Conservation (phyloP, 2,888 invertebrate genomes). For the Anticlea derivata region DNA sequence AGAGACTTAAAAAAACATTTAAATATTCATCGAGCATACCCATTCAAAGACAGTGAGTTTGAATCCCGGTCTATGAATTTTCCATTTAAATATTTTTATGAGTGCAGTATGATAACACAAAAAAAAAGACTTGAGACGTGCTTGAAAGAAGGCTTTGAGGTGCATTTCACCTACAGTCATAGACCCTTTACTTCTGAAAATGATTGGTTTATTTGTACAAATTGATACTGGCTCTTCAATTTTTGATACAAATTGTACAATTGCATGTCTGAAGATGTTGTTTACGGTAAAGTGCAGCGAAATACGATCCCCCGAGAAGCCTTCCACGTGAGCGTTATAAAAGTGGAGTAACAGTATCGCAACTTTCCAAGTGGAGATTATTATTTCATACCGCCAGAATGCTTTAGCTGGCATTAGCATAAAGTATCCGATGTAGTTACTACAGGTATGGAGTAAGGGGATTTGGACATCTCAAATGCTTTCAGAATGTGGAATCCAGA, state of each 20-base stretch:
- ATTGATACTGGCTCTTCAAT: background rate
- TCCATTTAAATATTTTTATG: no score
- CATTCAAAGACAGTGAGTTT: no score
- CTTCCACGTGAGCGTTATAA: slow-evolving; percentile 19
- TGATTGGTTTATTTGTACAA: background rate
- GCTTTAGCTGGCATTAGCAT: slow-evolving; percentile 61
- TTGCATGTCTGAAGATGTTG: background rate
- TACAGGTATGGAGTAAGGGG: slow-evolving; percentile 25
- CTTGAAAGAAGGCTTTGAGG: no score
- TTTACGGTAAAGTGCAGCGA: slow-evolving; percentile 7
- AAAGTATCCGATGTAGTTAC: slow-evolving; percentile 50
- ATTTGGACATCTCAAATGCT: no score
- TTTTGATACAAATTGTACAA: background rate
- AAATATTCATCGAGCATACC: no score
- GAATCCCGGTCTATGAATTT: no score
- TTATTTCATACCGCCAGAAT: slow-evolving; percentile 59
- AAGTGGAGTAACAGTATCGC: slow-evolving; percentile 30
- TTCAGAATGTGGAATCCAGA: no score
- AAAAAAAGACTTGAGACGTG: no score
- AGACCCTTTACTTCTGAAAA: no score
- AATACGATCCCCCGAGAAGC: slow-evolving; percentile 5
- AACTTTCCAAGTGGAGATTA: slow-evolving; percentile 52
- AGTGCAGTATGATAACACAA: no score
- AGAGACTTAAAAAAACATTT: no score
- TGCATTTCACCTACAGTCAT: no score